These are phyloP conservation scores for Okapia johnstoni DNA, from an alignment of 2,113 vertebrate species.

Conservation along the genomic window DNA sequence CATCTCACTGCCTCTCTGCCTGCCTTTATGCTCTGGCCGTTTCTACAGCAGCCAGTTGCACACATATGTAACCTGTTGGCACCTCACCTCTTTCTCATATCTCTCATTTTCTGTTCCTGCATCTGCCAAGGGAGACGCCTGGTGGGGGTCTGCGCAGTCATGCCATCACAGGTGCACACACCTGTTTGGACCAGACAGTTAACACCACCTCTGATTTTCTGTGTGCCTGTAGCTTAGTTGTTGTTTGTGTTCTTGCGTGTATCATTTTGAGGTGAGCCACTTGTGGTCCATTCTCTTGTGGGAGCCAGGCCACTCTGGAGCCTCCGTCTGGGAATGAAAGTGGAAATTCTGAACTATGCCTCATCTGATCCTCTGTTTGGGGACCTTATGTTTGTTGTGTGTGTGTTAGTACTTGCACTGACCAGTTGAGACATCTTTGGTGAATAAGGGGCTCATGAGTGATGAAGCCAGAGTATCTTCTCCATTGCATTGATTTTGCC, in stretches of 20 bases:
- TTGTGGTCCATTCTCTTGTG: not conserved
- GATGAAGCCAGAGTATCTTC: not conserved
- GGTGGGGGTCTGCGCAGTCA: not conserved
- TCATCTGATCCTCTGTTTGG: not conserved
- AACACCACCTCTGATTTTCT: not conserved
- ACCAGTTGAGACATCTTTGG: not conserved
- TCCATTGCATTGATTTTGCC: not conserved
- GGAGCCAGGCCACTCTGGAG: not conserved
- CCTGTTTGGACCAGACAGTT: not conserved
- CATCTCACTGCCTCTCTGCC: not conserved
- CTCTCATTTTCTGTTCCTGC: not conserved
- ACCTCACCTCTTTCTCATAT: not conserved
- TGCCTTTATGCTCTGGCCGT: not conserved
- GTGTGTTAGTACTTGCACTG: not conserved
- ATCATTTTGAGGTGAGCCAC: not conserved
- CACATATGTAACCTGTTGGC: not conserved
- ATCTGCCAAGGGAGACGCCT: not conserved
- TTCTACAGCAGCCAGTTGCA: not conserved
- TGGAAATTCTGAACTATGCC: not conserved
- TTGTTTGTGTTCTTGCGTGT: not conserved
- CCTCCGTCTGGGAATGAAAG: not conserved
- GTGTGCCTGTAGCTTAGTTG: not conserved
- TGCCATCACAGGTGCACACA: not conserved
- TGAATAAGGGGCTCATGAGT: not conserved
- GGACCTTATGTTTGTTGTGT: not conserved